Evolutionary conservation across 2,113 vertebrate species (phyloP), one percentile per base, ranked within the genome.

Genomic region (Perca flavescens): DNA sequence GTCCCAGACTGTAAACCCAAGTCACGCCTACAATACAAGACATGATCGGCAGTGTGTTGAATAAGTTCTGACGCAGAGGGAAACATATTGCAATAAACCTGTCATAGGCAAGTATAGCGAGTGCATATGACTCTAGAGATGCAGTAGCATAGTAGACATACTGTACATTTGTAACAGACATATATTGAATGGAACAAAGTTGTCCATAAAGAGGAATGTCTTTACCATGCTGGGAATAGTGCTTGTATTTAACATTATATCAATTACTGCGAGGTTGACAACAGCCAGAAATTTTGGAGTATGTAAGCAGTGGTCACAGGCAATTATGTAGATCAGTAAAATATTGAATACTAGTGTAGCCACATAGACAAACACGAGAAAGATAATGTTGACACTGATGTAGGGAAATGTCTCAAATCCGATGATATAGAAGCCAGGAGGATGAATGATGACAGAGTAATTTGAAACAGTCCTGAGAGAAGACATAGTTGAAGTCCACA

Each of bases 161-260:
- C n/a, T n/a, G n/a, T n/a, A 91, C 88, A 94, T 94, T 58, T 94
- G 91, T 14, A 92, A 25, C 5, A 95, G 31, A 64, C 94, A 94
- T 0, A 90, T 6, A 3, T 91, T 89, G 28, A 91, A 94, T 1
- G 84, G 77, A 22, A 94, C 61, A 28, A 95, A 95, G 34, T 91
- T 93, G 3, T 93, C 62, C 2, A 90, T 76, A 0, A 86, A 10
- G 0, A 95, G 77, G 25, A 94, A 94, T 25, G 47, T 46, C 64
- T 92, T 94, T 0, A 94, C 83, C 94, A 94, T 94, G 40, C 86
- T 31, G 7, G 94, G 94, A 64, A 95, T 94, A 5, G 67, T 79
- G 17, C 86, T 80, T 0, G 93, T 89, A 78, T 83, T 94, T 4
- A 94, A 57, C 7, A 90, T 2, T 3, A 94, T 2, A 61, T 95